These are phyloP conservation scores for Yoshiicerus persimilis DNA, from an alignment of 1,140 invertebrate species.

Conservation along the genomic window DNA sequence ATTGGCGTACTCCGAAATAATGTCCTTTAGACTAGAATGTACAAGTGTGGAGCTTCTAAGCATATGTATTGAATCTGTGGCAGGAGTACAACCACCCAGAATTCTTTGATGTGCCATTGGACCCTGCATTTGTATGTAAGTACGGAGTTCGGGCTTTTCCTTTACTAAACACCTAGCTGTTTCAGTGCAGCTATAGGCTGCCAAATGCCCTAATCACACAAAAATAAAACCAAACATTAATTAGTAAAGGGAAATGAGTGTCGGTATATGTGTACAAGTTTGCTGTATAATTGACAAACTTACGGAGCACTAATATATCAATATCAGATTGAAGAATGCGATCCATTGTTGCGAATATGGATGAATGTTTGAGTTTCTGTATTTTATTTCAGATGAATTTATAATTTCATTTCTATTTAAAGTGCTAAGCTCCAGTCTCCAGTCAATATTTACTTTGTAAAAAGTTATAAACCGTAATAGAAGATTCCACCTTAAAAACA, in stretches of 20 bases:
- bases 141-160: background rate
- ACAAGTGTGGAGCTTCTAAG: background rate
- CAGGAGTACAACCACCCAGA: background rate
- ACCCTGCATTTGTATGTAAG: background rate
- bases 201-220: background rate
- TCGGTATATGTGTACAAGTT: too few species aligned
- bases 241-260: too few species aligned
- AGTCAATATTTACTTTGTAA: too few species aligned
- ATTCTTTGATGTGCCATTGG: background rate
- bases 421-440: too few species aligned
- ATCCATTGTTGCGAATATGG: background rate
- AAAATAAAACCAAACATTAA: background rate
- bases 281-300: too few species aligned
- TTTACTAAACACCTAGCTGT: background rate
- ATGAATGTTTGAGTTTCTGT: too few species aligned
- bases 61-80: background rate
- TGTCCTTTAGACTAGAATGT: background rate
- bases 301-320: background rate
- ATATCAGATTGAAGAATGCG: background rate
- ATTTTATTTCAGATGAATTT: background rate
- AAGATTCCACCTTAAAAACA: too few species aligned
- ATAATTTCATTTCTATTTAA: background rate
- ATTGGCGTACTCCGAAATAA: background rate
- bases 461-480: too few species aligned
- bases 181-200: background rate